Conservation (phyloP, 2,113 vertebrate genomes). For the Pontoporia blainvillei region DNA sequence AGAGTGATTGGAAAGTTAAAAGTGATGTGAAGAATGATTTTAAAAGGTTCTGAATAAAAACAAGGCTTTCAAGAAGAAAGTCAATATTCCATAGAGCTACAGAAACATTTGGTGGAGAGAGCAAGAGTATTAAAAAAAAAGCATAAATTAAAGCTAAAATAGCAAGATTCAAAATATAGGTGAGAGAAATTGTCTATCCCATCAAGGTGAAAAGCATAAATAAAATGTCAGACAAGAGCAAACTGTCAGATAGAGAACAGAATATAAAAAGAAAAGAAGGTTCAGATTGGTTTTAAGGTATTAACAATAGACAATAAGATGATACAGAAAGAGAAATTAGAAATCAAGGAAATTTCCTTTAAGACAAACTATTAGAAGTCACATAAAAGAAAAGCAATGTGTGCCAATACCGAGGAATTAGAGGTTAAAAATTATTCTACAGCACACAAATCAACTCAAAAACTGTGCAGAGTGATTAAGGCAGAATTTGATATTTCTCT, state of each 20-base stretch:
- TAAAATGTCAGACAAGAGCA: not conserved
- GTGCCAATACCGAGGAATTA: not conserved
- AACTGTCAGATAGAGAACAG: not conserved
- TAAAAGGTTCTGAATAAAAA: not conserved
- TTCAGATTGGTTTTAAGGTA: not conserved
- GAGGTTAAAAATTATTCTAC: not conserved
- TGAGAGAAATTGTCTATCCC: not conserved
- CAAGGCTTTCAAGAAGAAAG: slow-evolving; percentile 34
- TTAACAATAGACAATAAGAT: not conserved
- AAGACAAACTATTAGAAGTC: not conserved
- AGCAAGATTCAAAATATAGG: not conserved
- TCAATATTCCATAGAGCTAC: not conserved
- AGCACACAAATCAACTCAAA: not conserved
- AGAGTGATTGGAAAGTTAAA: not conserved
- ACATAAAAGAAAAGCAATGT: not conserved
- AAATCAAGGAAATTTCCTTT: not conserved
- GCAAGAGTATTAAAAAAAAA: not conserved
- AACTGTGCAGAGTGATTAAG: not conserved
- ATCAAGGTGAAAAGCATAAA: not conserved
- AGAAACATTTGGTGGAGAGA: not conserved
- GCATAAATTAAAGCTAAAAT: not conserved
- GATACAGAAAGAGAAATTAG: not conserved
- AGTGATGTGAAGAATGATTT: not conserved
- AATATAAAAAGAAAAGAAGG: not conserved
- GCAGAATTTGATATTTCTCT: not conserved